phyloP scores from a whole-genome alignment of 30 jellyfish, hydroid and myxozoan species.

The Catostylus mosaicus region DNA sequence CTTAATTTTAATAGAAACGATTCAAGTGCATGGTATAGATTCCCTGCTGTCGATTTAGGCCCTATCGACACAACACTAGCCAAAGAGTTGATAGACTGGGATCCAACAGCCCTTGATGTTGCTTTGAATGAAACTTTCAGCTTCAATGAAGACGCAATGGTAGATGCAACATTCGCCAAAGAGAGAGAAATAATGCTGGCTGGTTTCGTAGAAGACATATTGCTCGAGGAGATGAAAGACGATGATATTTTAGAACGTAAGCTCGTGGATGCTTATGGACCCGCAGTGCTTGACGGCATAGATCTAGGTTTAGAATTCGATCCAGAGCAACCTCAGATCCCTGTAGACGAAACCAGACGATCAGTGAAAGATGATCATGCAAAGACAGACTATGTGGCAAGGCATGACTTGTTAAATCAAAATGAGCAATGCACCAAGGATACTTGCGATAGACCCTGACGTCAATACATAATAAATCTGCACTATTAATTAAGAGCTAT shows the following conservation, averaged over 20 bases:
- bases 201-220: slow-evolving; percentile 81
- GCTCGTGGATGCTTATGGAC: slow-evolving; percentile 77
- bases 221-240: slow-evolving; percentile 73
- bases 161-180: slow-evolving; percentile 56
- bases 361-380: background rate
- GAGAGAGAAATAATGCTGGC: slow-evolving; percentile 91
- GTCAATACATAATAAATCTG: too few species aligned
- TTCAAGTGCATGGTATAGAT: slow-evolving; percentile 85
- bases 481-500: too few species aligned
- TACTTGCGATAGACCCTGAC: slow-evolving; percentile 37
- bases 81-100: slow-evolving; percentile 54
- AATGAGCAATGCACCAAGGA: slow-evolving; percentile 38
- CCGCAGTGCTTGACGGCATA: slow-evolving; percentile 80
- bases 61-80: slow-evolving; percentile 81
- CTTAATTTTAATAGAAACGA: slow-evolving; percentile 52
- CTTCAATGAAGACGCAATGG: slow-evolving; percentile 94
- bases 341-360: background rate
- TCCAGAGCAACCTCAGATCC: slow-evolving; percentile 73
- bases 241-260: slow-evolving; percentile 71
- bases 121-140: slow-evolving; percentile 79
- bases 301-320: slow-evolving; percentile 77
- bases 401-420: background rate
- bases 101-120: slow-evolving; percentile 57
- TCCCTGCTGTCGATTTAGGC: slow-evolving; percentile 82
- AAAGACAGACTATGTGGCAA: slow-evolving; percentile 25